phyloP scores from a whole-genome alignment of 2,113 vertebrate genomes.

The Pampusana beccarii region DNA sequence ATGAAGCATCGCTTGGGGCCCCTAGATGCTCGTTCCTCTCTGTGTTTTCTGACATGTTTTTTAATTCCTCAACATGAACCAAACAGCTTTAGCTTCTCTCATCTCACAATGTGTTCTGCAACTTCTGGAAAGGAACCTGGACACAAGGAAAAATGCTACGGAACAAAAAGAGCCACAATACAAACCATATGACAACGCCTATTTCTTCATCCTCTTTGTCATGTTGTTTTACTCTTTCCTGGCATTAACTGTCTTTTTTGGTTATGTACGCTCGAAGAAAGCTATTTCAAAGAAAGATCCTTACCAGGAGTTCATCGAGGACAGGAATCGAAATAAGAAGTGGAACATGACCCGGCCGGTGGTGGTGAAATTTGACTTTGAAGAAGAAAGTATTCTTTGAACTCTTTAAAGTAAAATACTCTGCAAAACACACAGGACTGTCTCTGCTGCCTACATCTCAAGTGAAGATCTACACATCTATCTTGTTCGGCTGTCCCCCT shows the following conservation, averaged over 20 bases:
- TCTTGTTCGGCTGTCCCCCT: neutral
- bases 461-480: neutral
- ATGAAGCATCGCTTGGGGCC: neutral
- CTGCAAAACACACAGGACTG: conserved; percentile 20
- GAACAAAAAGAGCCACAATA: conserved; percentile 75
- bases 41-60: conserved; percentile 20
- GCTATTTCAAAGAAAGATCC: conserved; percentile 84
- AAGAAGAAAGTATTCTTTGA: conserved; percentile 87
- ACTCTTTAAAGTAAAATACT: conserved; percentile 50
- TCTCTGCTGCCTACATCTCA: conserved; percentile 5
- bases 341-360: conserved; percentile 73
- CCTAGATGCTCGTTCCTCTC: conserved; percentile 17
- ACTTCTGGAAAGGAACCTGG: conserved; percentile 79
- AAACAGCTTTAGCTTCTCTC: conserved; percentile 77
- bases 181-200: conserved; percentile 87
- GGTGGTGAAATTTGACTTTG: conserved; percentile 84
- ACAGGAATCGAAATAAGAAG: conserved; percentile 71
- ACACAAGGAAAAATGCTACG: conserved; percentile 66
- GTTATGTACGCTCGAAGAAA: conserved; percentile 82
- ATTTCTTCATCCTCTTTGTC: conserved; percentile 91
- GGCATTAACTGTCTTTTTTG: conserved; percentile 84
- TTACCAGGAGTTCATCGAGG: conserved; percentile 81
- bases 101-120: conserved; percentile 79
- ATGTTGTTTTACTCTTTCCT: conserved; percentile 91
- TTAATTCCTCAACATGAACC: conserved; percentile 69